Evolutionary conservation across 2,113 vertebrate species (phyloP), one percentile per base, ranked within the genome.

Genomic region (Chitala chitala): DNA sequence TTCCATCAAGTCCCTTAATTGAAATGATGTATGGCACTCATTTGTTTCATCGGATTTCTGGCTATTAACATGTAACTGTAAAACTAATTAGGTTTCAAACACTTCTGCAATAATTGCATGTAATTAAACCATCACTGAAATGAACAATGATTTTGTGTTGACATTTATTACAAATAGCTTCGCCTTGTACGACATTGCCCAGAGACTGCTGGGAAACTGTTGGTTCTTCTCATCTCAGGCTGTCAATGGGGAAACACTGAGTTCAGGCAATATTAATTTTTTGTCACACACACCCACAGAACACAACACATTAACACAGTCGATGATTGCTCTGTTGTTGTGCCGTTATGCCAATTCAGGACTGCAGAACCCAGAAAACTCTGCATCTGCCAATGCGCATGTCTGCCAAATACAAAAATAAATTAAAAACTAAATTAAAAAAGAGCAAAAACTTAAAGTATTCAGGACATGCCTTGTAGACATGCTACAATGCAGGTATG

Each of bases 51-150:
- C 83, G 85, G 81, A 88, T 87, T 84, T 82, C 82, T 81, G 74
- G 77, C 87, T 89, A 87, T 90, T 89, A 87, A 80, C 79, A 78
- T 87, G 85, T 88, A 89, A 87, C 86, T 87, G 81, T 91, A 90
- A 83, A 82, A 84, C 83, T 89, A 87, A 90, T 90, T 88, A 88
- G 84, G 80, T 75, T 70, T 78, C 70, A 84, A 89, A 86, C 88
- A 86, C 87, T 89, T 89, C 79, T 84, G 76, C 86, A 85, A 85
- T 90, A 89, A 90, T 88, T 86, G 88, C 80, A 48, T 86, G 82
- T 90, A 90, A 90, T 90, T 91, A 90, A 90, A 87, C 81, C 87
- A 86, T 90, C 88, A 86, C 81, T 53, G 36, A 79, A 42, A 40
- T 73, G 83, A 80, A 80, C 84, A 86, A 87, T 88, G 78, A 88